Percentiles rank a stretch among this genome's conserved stretches.
These are phyloP conservation scores for Dipodomys merriami DNA, from an alignment of 2,113 vertebrate species.

Conservation along the genomic window DNA sequence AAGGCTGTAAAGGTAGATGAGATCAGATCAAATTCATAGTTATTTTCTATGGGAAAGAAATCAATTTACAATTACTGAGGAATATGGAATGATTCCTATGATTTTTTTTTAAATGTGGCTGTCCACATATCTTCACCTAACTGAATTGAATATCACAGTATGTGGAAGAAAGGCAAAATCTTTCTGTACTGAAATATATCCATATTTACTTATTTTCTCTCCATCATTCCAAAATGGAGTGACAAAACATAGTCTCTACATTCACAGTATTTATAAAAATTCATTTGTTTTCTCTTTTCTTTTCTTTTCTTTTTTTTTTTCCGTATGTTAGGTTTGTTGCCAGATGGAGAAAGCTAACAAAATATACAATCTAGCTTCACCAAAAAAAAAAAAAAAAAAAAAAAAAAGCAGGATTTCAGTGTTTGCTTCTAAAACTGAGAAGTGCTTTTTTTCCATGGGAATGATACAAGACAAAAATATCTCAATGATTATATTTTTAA, in stretches of 20 bases:
- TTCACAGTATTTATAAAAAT: constrained; percentile 64
- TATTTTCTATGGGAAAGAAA: constrained; percentile 73
- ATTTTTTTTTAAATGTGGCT: constrained; percentile 64
- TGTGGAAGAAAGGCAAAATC: constrained; percentile 73
- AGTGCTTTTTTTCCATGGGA: constrained; percentile 64
- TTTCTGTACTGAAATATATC: constrained; percentile 73
- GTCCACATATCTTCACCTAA: constrained; percentile 79
- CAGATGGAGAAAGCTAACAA: constrained; percentile 63
- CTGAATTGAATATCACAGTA: constrained; percentile 62
- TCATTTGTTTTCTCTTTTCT: constrained; percentile 52
- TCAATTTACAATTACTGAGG: constrained; percentile 81
- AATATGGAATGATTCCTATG: constrained; percentile 73
- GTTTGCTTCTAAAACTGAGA: constrained; percentile 62
- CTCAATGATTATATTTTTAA: constrained; percentile 70
- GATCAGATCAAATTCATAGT: constrained; percentile 70
- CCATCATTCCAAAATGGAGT: constrained; percentile 50
- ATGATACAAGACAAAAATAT: constrained; percentile 66
- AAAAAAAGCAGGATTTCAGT: constrained; percentile 72
- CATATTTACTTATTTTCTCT: constrained; percentile 50
- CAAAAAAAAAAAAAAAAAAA: constrained; percentile 44
- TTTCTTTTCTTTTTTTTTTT: constrained; percentile 30
- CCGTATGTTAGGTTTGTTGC: constrained; percentile 45
- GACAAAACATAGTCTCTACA: constrained; percentile 48
- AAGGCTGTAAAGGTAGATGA: constrained; percentile 83
- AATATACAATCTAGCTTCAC: constrained; percentile 58